phyloP scores from a whole-genome alignment of 1,140 invertebrate genomes.

The Atopsyche davidsoni region DNA sequence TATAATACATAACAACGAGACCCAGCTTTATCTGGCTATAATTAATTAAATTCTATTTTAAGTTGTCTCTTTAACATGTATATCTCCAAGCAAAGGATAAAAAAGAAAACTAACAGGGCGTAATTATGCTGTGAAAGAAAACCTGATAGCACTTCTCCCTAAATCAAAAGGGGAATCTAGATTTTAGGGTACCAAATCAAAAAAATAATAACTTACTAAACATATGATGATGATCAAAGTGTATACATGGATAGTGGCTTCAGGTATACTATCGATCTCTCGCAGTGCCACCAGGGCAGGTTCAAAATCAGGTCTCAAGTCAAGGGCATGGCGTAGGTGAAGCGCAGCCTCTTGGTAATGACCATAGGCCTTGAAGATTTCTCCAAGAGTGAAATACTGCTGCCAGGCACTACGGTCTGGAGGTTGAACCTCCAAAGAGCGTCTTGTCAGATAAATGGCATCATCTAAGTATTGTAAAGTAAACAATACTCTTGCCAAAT shows the following conservation, averaged over 20 bases:
- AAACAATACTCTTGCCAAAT: conserved; percentile 76
- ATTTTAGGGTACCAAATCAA: too few species aligned
- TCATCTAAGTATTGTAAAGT: conserved; percentile 83
- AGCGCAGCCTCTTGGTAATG: conserved; percentile 75
- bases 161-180: too few species aligned
- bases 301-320: conserved; percentile 75
- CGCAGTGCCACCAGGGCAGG: conserved; percentile 70
- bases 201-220: conserved; percentile 55
- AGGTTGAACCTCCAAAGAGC: conserved; percentile 65
- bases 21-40: too few species aligned
- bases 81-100: too few species aligned
- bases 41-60: too few species aligned
- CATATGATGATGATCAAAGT: conserved; percentile 80
- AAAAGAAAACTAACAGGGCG: too few species aligned
- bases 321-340: conserved; percentile 72
- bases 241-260: conserved; percentile 69
- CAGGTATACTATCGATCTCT: conserved; percentile 69
- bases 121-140: too few species aligned
- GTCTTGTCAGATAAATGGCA: conserved; percentile 76
- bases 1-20: too few species aligned
- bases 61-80: too few species aligned
- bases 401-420: conserved; percentile 82
- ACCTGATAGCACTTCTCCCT: too few species aligned
- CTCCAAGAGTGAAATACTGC: conserved; percentile 81
- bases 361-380: conserved; percentile 80